phyloP scores from a whole-genome alignment of 1,140 invertebrate genomes.

The Brachionus angularis region DNA sequence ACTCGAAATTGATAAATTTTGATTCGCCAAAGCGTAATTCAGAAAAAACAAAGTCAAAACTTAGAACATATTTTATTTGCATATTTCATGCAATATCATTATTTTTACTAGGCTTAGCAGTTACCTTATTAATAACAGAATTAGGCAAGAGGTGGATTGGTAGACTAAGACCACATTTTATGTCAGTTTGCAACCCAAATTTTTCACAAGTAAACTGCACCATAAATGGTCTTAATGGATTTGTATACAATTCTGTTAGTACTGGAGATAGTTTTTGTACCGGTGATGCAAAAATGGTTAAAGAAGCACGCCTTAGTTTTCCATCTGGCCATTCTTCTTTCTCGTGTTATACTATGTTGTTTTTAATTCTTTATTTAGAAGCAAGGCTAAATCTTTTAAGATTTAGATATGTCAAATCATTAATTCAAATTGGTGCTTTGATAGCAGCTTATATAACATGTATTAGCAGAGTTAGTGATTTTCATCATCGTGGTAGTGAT shows the following conservation, averaged over 20 bases:
- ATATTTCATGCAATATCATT: slow-evolving; percentile 34
- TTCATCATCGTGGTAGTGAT: slow-evolving; percentile 87
- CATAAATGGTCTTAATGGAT: neutral
- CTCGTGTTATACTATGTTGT: slow-evolving; percentile 59
- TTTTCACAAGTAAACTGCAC: slow-evolving; percentile 3
- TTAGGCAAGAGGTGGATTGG: slow-evolving; percentile 83
- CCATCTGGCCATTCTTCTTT: slow-evolving; percentile 64
- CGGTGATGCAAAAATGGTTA: slow-evolving; percentile 45
- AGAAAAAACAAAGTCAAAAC: neutral
- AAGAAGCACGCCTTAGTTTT: slow-evolving; percentile 60
- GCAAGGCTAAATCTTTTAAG: neutral
- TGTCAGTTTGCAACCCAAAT: slow-evolving; percentile 63
- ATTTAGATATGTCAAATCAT: slow-evolving; percentile 10
- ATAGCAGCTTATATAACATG: slow-evolving; percentile 29
- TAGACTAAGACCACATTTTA: slow-evolving; percentile 82
- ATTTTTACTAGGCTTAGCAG: slow-evolving; percentile 17
- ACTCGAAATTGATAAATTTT: slow-evolving; percentile 29
- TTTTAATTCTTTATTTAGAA: slow-evolving; percentile 52
- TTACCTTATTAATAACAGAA: slow-evolving; percentile 65
- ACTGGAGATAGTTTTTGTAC: slow-evolving; percentile 55
- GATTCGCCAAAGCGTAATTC: neutral
- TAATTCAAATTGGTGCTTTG: slow-evolving; percentile 12
- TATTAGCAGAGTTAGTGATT: slow-evolving; percentile 77
- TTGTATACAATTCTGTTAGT: slow-evolving; percentile 49
- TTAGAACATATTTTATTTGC: slow-evolving; percentile 27